Evolutionary conservation across 2,113 vertebrate genomes (phyloP).

Genomic region (Chlamydotis undulata): DNA sequence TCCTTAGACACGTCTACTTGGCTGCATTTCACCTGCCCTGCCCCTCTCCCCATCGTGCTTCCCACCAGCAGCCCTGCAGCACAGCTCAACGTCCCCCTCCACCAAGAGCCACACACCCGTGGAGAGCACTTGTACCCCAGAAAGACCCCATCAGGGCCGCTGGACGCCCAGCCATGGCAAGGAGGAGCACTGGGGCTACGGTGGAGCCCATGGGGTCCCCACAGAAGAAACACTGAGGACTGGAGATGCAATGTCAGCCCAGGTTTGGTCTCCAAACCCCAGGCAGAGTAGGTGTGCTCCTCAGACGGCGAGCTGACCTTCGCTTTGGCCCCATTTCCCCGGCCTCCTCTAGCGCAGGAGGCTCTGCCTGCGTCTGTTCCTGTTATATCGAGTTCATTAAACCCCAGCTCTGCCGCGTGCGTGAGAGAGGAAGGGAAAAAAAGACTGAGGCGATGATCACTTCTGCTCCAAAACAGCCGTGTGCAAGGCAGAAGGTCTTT

Average conservation of each 20-base stretch:
- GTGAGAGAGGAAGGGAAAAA: slow-evolving; percentile 6
- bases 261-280: background rate
- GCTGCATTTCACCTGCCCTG: background rate
- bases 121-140: background rate
- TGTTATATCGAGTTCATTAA: slow-evolving; percentile 15
- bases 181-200: background rate
- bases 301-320: background rate
- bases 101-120: accelerated
- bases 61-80: background rate
- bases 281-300: background rate
- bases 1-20: background rate
- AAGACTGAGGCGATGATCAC: background rate
- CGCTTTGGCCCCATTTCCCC: background rate
- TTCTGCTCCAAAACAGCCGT: background rate
- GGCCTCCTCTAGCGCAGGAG: background rate
- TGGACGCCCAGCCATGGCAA: background rate
- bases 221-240: background rate
- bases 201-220: background rate
- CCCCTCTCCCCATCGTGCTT: background rate
- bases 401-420: background rate
- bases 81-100: background rate
- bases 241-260: background rate
- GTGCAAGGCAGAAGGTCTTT: slow-evolving; percentile 33
- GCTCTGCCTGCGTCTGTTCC: background rate
- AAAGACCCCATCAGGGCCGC: background rate